These are phyloP conservation scores for Arge pagana DNA, from an alignment of 2,888 invertebrate species.

Conservation along the genomic window DNA sequence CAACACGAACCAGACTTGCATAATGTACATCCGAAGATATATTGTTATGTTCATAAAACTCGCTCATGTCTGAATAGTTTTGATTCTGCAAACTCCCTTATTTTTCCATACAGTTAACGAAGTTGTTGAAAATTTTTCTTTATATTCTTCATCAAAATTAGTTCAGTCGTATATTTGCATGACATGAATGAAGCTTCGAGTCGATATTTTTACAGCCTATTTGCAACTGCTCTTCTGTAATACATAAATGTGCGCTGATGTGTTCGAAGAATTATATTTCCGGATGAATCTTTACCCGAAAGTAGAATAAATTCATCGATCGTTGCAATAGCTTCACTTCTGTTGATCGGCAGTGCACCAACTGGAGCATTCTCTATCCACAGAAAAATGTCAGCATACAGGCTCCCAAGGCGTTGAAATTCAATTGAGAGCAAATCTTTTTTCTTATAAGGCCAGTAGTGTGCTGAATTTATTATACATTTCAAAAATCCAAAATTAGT, in stretches of 20 bases:
- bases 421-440: constrained; percentile 52
- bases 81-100: constrained; percentile 41
- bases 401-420: constrained; percentile 50
- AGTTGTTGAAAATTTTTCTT: no score
- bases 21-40: constrained; percentile 44
- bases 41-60: constrained; percentile 37
- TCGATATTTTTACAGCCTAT: constrained; percentile 22
- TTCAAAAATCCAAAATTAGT: constrained; percentile 32
- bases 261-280: constrained; percentile 35
- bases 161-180: no score
- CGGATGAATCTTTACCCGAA: no score
- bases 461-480: constrained; percentile 36
- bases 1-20: constrained; percentile 38
- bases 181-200: no score
- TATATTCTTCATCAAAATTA: no score
- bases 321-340: not conserved
- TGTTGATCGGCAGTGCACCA: not conserved
- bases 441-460: constrained; percentile 49
- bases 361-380: constrained; percentile 48
- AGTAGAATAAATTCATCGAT: constrained; percentile 1
- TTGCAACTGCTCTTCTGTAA: constrained; percentile 38
- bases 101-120: no score
- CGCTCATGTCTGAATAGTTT: constrained; percentile 40
- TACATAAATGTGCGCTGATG: constrained; percentile 43
- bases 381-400: constrained; percentile 49